Evolutionary conservation across 1,140 invertebrate genomes (phyloP).

Genomic region (Oryzaephilus surinamensis): DNA sequence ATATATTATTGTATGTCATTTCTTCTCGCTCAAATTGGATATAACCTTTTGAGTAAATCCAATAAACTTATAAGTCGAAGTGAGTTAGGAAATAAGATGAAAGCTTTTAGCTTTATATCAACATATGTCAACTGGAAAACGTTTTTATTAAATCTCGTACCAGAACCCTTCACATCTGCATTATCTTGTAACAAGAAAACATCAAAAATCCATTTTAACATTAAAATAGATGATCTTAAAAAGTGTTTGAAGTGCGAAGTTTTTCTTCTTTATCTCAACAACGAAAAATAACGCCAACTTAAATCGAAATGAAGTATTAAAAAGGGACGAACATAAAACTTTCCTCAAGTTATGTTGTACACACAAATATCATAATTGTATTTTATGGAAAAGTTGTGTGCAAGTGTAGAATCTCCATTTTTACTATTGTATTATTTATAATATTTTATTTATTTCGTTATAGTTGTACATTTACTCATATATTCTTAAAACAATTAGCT

Average conservation of each 20-base stretch:
- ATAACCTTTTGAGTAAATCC: constrained; percentile 13
- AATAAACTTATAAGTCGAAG: constrained; percentile 17
- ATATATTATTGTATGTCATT: constrained; percentile 9
- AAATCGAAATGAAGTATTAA: too few species aligned
- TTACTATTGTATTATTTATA: too few species aligned
- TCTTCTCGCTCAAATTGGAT: constrained; percentile 11
- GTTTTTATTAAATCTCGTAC: constrained; percentile 15
- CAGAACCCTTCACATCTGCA: constrained; percentile 10
- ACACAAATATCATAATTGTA: too few species aligned
- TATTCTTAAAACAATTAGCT: too few species aligned
- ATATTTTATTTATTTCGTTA: too few species aligned
- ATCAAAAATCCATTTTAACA: constrained; percentile 22
- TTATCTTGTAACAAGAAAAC: constrained; percentile 16
- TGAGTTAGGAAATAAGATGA: constrained; percentile 15
- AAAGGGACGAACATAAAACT: too few species aligned
- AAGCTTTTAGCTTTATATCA: constrained; percentile 19
- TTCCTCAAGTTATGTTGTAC: too few species aligned
- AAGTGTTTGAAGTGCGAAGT: constrained; percentile 14
- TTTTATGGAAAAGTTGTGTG: too few species aligned
- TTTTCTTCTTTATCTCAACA: constrained; percentile 10
- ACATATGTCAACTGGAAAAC: constrained; percentile 17
- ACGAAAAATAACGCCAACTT: constrained; percentile 4
- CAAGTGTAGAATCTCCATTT: too few species aligned
- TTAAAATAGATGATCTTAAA: constrained; percentile 21
- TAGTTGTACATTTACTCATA: too few species aligned